Evolutionary conservation across 1,140 invertebrate genomes (phyloP).

Genomic region (Ericerus pela): DNA sequence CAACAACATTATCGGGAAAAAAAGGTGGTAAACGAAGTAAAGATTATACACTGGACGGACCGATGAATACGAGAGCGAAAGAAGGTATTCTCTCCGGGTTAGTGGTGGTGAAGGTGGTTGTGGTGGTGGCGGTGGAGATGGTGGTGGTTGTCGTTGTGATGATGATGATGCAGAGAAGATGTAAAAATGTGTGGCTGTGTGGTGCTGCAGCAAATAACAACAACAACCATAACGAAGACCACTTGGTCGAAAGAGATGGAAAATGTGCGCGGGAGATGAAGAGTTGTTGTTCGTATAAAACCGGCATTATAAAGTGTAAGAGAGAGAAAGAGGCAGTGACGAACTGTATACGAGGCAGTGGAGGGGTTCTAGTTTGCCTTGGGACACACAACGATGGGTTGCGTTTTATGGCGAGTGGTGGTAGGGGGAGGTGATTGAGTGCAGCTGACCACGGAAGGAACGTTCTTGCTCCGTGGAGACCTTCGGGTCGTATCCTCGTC

Average conservation of each 20-base stretch:
- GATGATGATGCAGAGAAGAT: too few relatives aligned
- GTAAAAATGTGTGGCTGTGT: too few relatives aligned
- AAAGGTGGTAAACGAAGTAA: slow-evolving; percentile 7
- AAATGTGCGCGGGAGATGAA: slow-evolving; percentile 8
- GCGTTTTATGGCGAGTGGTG: background rate
- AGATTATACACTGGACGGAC: too few relatives aligned
- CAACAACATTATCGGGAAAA: too few relatives aligned
- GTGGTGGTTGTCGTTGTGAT: too few relatives aligned
- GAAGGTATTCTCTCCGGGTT: slow-evolving; percentile 7
- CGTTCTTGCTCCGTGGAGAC: slow-evolving; percentile 5
- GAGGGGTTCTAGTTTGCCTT: slow-evolving; percentile 9
- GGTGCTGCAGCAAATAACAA: too few relatives aligned
- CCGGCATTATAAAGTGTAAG: too few relatives aligned
- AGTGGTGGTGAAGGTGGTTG: too few relatives aligned
- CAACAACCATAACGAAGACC: too few relatives aligned
- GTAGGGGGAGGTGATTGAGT: background rate
- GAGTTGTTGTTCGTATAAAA: slow-evolving; percentile 6
- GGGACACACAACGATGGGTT: background rate
- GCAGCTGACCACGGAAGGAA: slow-evolving; percentile 10
- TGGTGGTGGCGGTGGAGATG: too few relatives aligned
- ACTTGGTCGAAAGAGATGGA: slow-evolving; percentile 1
- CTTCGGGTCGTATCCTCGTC: slow-evolving; percentile 5
- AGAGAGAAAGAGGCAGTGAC: too few relatives aligned
- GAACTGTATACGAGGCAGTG: too few relatives aligned
- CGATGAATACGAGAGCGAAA: background rate